Conservation (phyloP, 2,888 invertebrate genomes). For the Luperina testacea region DNA sequence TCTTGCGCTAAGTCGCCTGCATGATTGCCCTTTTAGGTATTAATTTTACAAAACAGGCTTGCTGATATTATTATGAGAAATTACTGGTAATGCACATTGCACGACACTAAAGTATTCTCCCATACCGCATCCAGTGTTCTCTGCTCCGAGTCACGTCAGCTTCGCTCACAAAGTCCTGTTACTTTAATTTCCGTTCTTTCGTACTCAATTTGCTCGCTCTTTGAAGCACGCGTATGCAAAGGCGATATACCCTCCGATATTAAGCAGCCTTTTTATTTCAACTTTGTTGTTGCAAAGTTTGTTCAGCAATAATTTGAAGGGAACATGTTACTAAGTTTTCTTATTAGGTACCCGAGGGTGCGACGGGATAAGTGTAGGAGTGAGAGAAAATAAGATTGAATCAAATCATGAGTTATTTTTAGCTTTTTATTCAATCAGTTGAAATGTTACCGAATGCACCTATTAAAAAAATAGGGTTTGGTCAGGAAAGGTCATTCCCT, state of each 20-base stretch:
- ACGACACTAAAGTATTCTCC: neutral
- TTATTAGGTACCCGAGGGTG: slow-evolving; percentile 18
- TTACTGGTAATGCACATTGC: neutral
- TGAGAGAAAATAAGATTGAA: slow-evolving; percentile 11
- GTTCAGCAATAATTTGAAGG: slow-evolving; percentile 50
- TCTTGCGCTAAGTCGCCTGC: neutral
- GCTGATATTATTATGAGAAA: neutral
- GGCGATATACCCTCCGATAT: slow-evolving; percentile 67
- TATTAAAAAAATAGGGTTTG: too few species aligned
- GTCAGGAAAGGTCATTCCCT: neutral
- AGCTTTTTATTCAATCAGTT: neutral
- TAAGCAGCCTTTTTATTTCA: slow-evolving; percentile 64
- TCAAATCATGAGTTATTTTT: slow-evolving; percentile 5
- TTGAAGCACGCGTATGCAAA: slow-evolving; percentile 74
- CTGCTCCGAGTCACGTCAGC: slow-evolving; percentile 11
- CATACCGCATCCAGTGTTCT: slow-evolving; percentile 23
- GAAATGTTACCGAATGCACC: neutral
- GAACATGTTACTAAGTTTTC: slow-evolving; percentile 34
- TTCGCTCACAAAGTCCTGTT: slow-evolving; percentile 61
- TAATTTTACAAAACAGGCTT: neutral
- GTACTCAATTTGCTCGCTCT: slow-evolving; percentile 76
- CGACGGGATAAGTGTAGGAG: slow-evolving; percentile 4
- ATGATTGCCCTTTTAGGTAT: neutral
- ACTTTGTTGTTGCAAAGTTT: slow-evolving; percentile 54
- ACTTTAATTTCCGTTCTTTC: slow-evolving; percentile 84